phyloP scores from a whole-genome alignment of 2,797 vertebrate species.

The Tokudaia muenninki region DNA sequence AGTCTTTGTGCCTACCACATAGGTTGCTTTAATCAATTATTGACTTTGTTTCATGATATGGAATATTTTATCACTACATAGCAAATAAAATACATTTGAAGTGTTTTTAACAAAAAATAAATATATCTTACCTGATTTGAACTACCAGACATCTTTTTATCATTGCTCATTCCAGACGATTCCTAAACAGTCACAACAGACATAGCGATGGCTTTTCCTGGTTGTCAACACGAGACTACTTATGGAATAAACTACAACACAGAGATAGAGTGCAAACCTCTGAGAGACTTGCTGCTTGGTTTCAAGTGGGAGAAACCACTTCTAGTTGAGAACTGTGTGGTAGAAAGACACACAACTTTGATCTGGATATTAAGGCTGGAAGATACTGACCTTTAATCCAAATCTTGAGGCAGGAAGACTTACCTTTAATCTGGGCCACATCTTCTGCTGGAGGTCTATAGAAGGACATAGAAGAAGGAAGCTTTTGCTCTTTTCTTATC shows the following conservation, averaged over 20 bases:
- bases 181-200: not conserved
- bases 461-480: not conserved
- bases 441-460: not conserved
- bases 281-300: not conserved
- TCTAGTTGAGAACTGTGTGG: not conserved
- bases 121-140: not conserved
- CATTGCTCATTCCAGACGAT: slow-evolving; percentile 1
- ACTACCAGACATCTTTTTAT: not conserved
- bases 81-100: slow-evolving; percentile 53
- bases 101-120: not conserved
- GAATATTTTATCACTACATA: slow-evolving; percentile 26
- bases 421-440: not conserved
- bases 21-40: slow-evolving; percentile 17
- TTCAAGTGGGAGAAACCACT: not conserved
- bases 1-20: not conserved
- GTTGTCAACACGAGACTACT: not conserved
- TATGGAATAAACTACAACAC: not conserved
- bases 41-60: slow-evolving; percentile 19
- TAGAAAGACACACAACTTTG: not conserved
- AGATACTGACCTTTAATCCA: not conserved
- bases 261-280: not conserved
- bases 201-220: not conserved
- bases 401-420: not conserved
- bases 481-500: no score
- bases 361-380: not conserved